Conservation (phyloP, 1,140 invertebrate genomes). For the Lepidurus packardi region DNA sequence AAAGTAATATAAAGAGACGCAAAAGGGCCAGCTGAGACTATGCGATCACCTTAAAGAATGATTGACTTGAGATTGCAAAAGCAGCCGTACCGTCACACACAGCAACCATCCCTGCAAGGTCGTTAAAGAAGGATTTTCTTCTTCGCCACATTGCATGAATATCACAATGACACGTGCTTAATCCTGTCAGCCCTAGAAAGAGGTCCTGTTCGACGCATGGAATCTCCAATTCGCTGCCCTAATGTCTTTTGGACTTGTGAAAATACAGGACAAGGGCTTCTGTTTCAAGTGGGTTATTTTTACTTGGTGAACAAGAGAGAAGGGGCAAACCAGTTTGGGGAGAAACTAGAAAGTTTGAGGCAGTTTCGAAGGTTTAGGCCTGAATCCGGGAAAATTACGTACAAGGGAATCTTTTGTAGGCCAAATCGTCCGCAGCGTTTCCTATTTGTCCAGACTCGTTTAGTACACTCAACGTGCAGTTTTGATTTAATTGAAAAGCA, state of each 20-base stretch:
- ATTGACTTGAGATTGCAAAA: neutral
- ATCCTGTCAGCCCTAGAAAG: slow-evolving; percentile 5
- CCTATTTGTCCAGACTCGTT: neutral
- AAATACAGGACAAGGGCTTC: neutral
- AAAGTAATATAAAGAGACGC: neutral
- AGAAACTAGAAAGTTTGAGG: slow-evolving; percentile 5
- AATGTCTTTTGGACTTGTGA: neutral
- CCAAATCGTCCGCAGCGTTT: neutral
- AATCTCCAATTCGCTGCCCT: neutral
- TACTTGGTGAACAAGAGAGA: neutral
- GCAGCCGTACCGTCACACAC: neutral
- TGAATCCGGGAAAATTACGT: neutral
- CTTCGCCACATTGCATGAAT: neutral
- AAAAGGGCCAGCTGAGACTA: neutral
- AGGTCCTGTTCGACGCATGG: neutral
- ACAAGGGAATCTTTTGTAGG: neutral
- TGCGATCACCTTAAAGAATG: neutral
- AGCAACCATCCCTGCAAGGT: neutral
- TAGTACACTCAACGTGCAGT: neutral
- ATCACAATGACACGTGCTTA: slow-evolving; percentile 21
- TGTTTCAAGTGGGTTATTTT: neutral
- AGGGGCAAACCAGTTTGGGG: neutral
- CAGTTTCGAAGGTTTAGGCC: neutral
- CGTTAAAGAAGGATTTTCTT: neutral
- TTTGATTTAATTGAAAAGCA: slow-evolving; percentile 13